Conservation (phyloP, 2,888 invertebrate genomes). For the Leptopterna dolabrata region DNA sequence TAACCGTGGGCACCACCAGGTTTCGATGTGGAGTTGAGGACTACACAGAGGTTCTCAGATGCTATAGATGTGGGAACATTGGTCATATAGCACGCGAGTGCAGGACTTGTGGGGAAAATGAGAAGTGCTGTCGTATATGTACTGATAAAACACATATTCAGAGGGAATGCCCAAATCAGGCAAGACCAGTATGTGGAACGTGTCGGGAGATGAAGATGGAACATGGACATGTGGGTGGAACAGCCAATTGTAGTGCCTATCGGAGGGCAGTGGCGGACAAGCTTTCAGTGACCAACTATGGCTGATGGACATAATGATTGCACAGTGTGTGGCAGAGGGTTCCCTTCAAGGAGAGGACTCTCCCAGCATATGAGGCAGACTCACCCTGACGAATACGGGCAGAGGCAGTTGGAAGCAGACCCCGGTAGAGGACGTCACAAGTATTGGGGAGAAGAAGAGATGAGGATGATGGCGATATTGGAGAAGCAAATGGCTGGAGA, state of each 20-base stretch:
- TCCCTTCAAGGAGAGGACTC: too few species aligned
- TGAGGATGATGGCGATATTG: background rate
- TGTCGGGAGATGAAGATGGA: background rate
- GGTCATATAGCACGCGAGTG: background rate
- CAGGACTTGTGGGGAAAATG: background rate
- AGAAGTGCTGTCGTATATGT: background rate
- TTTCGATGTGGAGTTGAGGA: too few species aligned
- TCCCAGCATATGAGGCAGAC: too few species aligned
- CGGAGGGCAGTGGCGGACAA: too few species aligned
- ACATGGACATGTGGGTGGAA: too few species aligned
- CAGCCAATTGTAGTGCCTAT: constrained; percentile 72
- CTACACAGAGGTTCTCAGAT: background rate
- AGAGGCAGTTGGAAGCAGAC: background rate
- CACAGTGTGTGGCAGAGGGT: too few species aligned
- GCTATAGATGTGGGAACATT: background rate
- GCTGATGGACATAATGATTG: constrained; percentile 66
- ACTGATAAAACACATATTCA: background rate
- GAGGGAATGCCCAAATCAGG: background rate
- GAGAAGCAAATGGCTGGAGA: too few species aligned
- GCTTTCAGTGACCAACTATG: too few species aligned
- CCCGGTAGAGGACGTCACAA: background rate
- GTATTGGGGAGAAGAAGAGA: background rate
- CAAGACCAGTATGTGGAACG: background rate
- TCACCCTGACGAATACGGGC: too few species aligned
- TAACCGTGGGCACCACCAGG: too few species aligned